Evolutionary conservation across 1,140 invertebrate species (phyloP), one percentile per base, ranked within the genome.

Genomic region (Drosophila sproati): DNA sequence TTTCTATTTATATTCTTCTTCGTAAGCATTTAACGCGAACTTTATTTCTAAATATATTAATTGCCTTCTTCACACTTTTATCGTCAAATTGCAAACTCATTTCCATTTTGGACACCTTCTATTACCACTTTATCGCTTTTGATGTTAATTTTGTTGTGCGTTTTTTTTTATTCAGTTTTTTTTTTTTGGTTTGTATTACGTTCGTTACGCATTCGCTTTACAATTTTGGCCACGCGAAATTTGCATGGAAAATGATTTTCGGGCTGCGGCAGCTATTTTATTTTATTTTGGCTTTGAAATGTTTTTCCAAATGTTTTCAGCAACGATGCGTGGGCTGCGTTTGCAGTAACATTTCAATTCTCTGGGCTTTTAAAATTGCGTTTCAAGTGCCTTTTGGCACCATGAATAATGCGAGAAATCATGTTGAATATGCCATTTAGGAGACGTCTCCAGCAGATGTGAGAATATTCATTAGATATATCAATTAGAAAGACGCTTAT

Each of bases 161-260:
- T 59, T 60, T 51, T 32, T 32, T 28, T 29, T 31, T 31, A n/a
- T n/a, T n/a, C n/a, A n/a, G n/a, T 10, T 48, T 28, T 39, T 52
- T 12, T 54, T 41, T 37, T 43, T 47, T 43, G 50, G 35, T 64
- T 74, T 35, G 35, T 31, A 62, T 73, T 61, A 31, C 61, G 12
- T 60, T 45, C 28, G 3, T 74, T 61, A 37, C 37, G 35, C 73
- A 47, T 56, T 75, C 37, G 54, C 43, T 73, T 83, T 61, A 61
- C 66, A 72, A 77, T 66, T 6, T 85, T 85, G 55, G 77, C 60
- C 51, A 71, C 54, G 82, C 62, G 45, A 66, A 85, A 85, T 85
- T 83, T 83, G 77, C 81, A 83, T 83, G 52, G 48, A 41, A 68
- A 64, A 77, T 82, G 59, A 60, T 51, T 52, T 70, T 37, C 43